These are phyloP conservation scores for Wasmannia auropunctata DNA, from an alignment of 1,140 invertebrate species.

Conservation along the genomic window DNA sequence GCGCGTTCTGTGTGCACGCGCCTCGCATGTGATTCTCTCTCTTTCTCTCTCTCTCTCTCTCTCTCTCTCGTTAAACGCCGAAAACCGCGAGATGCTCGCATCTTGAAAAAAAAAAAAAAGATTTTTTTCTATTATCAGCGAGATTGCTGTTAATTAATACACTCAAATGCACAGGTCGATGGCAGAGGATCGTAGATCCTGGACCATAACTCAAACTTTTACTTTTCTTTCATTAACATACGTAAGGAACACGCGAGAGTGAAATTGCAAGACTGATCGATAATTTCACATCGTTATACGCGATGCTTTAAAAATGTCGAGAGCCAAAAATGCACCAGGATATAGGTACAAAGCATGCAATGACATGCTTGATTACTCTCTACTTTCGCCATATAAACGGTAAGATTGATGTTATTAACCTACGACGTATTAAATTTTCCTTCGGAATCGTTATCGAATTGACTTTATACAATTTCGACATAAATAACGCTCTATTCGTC, in stretches of 20 bases:
- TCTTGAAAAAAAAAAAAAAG: neutral
- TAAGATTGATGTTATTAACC: conserved; percentile 46
- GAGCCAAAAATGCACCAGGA: neutral
- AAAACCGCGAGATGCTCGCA: neutral
- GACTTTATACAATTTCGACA: conserved; percentile 20
- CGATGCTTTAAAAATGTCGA: neutral
- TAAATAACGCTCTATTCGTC: conserved; percentile 20
- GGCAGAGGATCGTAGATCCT: neutral
- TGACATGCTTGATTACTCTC: conserved; percentile 3
- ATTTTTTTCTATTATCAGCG: neutral
- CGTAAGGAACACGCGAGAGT: neutral
- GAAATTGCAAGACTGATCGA: conserved; percentile 14
- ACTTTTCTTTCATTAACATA: neutral
- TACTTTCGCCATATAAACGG: conserved; percentile 22
- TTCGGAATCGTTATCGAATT: neutral
- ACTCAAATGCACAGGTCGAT: neutral
- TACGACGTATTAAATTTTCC: conserved; percentile 26
- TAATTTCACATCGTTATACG: neutral
- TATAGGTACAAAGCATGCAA: conserved; percentile 3
- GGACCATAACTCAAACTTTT: neutral
- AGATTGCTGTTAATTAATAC: neutral
- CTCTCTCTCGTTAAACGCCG: neutral
- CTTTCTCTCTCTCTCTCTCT: too few species aligned
- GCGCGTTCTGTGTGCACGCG: neutral
- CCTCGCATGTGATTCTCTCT: neutral